A percentile compares a stretch with the other conserved stretches of the same genome.
These are phyloP conservation scores for Neomorphus geoffroyi DNA, from an alignment of 2,797 vertebrate species.

Conservation along the genomic window DNA sequence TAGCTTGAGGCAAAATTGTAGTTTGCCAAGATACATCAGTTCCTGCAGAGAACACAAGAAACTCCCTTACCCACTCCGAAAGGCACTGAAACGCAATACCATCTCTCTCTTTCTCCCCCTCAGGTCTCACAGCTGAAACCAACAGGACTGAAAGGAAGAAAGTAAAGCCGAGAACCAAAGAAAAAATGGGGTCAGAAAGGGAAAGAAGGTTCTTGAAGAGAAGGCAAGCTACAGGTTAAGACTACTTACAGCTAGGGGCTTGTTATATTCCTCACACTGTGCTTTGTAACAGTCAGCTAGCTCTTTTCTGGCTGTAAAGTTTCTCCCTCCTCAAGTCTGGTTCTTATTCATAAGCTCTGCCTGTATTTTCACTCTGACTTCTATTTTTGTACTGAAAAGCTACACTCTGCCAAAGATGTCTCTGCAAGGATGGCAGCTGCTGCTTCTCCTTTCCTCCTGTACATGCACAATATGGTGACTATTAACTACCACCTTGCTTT, in stretches of 20 bases:
- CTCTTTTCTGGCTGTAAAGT: neutral
- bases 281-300: neutral
- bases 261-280: neutral
- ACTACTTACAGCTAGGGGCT: neutral
- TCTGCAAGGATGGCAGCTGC: neutral
- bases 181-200: neutral
- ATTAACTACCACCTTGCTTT: neutral
- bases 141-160: neutral
- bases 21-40: neutral
- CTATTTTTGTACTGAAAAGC: neutral
- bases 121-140: neutral
- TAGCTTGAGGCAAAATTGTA: neutral
- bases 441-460: neutral
- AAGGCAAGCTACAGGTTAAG: neutral
- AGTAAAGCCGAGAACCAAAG: neutral
- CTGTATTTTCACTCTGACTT: neutral
- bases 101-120: fast-evolving
- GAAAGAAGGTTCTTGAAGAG: neutral
- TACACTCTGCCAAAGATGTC: neutral
- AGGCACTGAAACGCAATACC: neutral
- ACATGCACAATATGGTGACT: neutral
- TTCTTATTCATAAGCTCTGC: neutral
- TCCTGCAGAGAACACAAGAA: neutral
- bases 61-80: neutral
- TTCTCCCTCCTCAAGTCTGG: neutral